These are phyloP conservation scores for Carduelis carduelis DNA, from an alignment of 2,797 vertebrate genomes.

Conservation along the genomic window DNA sequence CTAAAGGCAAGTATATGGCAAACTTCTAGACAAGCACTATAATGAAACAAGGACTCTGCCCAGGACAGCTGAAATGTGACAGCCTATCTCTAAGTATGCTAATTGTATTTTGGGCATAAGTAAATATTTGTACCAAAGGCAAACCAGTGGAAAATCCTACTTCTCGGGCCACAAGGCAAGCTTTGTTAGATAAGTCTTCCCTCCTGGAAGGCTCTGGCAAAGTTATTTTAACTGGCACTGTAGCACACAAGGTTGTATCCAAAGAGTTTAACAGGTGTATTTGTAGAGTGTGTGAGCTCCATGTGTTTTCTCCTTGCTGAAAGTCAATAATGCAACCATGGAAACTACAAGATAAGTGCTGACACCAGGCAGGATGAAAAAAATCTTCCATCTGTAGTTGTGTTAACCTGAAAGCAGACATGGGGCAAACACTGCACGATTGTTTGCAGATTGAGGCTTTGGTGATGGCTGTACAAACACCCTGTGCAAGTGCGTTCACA, in stretches of 20 bases:
- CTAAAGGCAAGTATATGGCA: neutral
- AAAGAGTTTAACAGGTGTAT: conserved; percentile 12
- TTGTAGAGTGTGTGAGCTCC: neutral
- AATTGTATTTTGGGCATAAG: neutral
- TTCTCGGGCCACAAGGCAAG: neutral
- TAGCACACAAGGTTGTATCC: neutral
- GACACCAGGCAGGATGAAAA: conserved; percentile 9
- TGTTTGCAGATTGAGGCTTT: neutral
- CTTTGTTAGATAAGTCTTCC: neutral
- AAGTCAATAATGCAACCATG: conserved; percentile 54
- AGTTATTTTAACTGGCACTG: neutral
- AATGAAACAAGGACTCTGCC: neutral
- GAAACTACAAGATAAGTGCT: conserved; percentile 40
- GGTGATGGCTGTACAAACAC: neutral
- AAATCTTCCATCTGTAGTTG: conserved; percentile 20
- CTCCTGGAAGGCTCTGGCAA: neutral
- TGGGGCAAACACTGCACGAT: neutral
- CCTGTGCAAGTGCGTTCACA: neutral
- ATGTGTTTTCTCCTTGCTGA: conserved; percentile 17
- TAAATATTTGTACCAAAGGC: neutral
- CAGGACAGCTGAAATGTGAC: neutral
- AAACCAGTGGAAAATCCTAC: neutral
- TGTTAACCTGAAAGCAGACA: conserved; percentile 11
- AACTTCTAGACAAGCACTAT: neutral
- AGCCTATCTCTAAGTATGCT: neutral